phyloP scores from a whole-genome alignment of 2,797 vertebrate species.

The Falco biarmicus region DNA sequence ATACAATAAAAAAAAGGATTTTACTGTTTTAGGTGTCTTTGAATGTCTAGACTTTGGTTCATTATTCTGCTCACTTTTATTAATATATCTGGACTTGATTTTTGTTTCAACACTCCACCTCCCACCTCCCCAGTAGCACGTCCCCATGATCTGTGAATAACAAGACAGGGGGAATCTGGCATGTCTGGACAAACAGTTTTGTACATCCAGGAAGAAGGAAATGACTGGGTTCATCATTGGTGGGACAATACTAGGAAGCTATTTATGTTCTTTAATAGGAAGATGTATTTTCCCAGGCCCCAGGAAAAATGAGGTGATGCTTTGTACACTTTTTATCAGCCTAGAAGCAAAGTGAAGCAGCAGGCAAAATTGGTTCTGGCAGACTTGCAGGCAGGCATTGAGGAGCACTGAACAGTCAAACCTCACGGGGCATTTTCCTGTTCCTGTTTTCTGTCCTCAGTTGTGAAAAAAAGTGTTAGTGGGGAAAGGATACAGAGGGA shows the following conservation, averaged over 20 bases:
- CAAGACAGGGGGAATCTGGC: background rate
- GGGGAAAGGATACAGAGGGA: background rate
- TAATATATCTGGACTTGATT: background rate
- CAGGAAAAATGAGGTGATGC: background rate
- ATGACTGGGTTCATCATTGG: background rate
- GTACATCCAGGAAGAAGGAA: constrained; percentile 48
- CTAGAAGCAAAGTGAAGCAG: background rate
- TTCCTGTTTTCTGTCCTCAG: background rate
- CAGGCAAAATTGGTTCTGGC: background rate
- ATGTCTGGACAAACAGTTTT: background rate
- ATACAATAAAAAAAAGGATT: background rate
- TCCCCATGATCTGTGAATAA: background rate
- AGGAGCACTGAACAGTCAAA: background rate
- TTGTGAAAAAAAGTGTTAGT: background rate
- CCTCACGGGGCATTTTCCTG: background rate
- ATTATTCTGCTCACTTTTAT: background rate
- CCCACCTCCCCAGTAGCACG: background rate
- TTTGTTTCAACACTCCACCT: background rate
- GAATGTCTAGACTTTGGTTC: background rate
- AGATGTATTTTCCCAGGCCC: background rate
- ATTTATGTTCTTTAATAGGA: constrained; percentile 13
- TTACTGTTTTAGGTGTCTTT: background rate
- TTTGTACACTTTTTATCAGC: background rate
- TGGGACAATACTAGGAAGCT: constrained; percentile 48
- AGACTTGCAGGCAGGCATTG: background rate